phyloP scores from a whole-genome alignment of 2,113 vertebrate species.

The Theristicus caerulescens region DNA sequence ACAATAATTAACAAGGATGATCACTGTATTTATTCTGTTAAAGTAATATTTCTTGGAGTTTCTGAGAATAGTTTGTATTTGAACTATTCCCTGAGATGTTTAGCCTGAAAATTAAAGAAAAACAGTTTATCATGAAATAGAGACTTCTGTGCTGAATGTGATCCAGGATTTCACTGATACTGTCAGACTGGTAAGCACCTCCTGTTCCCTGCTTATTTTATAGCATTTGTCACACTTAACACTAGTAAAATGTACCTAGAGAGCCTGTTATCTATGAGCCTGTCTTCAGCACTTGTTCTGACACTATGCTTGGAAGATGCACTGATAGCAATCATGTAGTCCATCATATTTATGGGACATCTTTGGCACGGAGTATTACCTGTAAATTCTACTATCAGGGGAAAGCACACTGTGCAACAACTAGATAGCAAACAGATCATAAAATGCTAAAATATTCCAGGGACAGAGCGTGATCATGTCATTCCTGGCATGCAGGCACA shows the following conservation, averaged over 20 bases:
- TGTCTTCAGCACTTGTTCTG: neutral
- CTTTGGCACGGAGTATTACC: neutral
- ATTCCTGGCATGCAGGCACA: neutral
- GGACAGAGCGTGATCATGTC: fast-evolving
- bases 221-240: neutral
- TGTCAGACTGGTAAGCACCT: neutral
- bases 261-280: neutral
- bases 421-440: neutral
- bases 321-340: neutral
- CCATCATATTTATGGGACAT: neutral
- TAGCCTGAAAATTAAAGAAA: neutral
- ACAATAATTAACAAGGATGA: neutral
- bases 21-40: neutral
- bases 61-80: neutral
- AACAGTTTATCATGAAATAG: fast-evolving
- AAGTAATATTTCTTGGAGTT: neutral
- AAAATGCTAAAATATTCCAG: neutral
- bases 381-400: neutral
- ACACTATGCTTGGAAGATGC: neutral
- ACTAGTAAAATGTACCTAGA: neutral
- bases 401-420: neutral
- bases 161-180: neutral
- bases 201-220: neutral
- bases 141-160: neutral
- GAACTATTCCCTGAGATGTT: neutral